These are phyloP conservation scores for Sphinx pinastri DNA, from an alignment of 2,888 invertebrate genomes.

Conservation along the genomic window DNA sequence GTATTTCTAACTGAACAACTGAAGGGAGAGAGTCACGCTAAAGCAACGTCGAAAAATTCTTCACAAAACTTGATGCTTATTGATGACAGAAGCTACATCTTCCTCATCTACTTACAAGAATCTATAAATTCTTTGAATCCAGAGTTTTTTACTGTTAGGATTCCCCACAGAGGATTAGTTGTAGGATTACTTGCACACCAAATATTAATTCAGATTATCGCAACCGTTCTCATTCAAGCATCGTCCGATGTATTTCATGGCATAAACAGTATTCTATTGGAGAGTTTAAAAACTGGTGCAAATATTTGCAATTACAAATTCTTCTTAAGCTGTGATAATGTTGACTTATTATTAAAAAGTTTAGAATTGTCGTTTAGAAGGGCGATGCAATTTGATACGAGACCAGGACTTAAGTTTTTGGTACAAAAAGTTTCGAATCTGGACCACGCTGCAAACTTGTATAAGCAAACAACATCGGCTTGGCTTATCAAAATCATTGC, in stretches of 20 bases:
- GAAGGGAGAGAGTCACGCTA: constrained; percentile 65
- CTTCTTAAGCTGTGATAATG: constrained; percentile 84
- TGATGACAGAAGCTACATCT: constrained; percentile 95
- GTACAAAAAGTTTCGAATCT: constrained; percentile 96
- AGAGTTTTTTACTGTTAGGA: constrained; percentile 91
- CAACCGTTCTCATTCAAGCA: constrained; percentile 92
- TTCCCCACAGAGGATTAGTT: constrained; percentile 94
- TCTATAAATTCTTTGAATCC: constrained; percentile 88
- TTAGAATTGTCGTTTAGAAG: constrained; percentile 92
- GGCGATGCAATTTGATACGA: constrained; percentile 93
- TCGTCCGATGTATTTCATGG: constrained; percentile 85
- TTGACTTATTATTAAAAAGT: constrained; percentile 89
- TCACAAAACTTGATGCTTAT: constrained; percentile 81
- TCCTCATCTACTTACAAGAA: constrained; percentile 92
- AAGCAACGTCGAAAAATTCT: constrained; percentile 66
- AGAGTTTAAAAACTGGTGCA: constrained; percentile 74
- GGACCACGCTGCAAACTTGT: constrained; percentile 94
- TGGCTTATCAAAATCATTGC: constrained; percentile 95
- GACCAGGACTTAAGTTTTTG: constrained; percentile 96
- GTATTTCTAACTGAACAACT: constrained; percentile 87
- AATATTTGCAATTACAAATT: constrained; percentile 75
- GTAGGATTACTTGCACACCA: constrained; percentile 96
- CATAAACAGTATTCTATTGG: constrained; percentile 85
- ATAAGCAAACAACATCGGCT: constrained; percentile 95
- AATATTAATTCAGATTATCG: constrained; percentile 95